phyloP scores from a whole-genome alignment of 2,113 vertebrate genomes.

The Gavialis gangeticus region DNA sequence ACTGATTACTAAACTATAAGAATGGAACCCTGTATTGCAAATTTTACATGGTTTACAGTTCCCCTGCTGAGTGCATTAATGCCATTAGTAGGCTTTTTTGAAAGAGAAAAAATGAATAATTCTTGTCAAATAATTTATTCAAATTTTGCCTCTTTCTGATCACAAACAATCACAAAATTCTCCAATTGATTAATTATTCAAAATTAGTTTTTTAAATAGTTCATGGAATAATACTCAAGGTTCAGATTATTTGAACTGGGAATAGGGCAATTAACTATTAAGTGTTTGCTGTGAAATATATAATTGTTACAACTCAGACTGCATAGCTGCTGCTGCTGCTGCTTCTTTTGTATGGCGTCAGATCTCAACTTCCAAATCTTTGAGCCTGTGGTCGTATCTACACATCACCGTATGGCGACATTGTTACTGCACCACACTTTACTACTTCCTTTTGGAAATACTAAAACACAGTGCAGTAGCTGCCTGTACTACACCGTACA shows the following conservation, averaged over 20 bases:
- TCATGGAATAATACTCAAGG: slow-evolving; percentile 41
- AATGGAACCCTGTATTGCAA: not conserved
- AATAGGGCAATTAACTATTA: slow-evolving; percentile 15
- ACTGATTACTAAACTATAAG: not conserved
- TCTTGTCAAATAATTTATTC: slow-evolving; percentile 24
- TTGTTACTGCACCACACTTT: too few relatives aligned
- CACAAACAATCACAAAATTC: slow-evolving; percentile 20
- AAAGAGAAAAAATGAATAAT: slow-evolving; percentile 9
- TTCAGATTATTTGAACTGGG: not conserved
- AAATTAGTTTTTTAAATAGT: slow-evolving; percentile 32
- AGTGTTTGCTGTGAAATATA: not conserved
- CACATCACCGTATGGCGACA: too few relatives aligned
- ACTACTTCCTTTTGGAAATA: too few relatives aligned
- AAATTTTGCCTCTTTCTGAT: slow-evolving; percentile 3
- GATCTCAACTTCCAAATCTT: too few relatives aligned
- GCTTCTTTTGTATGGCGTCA: too few relatives aligned
- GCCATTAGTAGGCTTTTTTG: not conserved
- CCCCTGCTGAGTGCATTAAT: not conserved
- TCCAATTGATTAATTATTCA: slow-evolving; percentile 16
- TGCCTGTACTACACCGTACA: too few relatives aligned
- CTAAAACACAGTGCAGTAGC: too few relatives aligned
- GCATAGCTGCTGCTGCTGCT: not conserved
- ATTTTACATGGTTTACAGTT: not conserved
- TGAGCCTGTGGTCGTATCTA: too few relatives aligned
- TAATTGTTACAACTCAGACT: not conserved